phyloP scores from a whole-genome alignment of 1,140 invertebrate species.

The Atta texana region DNA sequence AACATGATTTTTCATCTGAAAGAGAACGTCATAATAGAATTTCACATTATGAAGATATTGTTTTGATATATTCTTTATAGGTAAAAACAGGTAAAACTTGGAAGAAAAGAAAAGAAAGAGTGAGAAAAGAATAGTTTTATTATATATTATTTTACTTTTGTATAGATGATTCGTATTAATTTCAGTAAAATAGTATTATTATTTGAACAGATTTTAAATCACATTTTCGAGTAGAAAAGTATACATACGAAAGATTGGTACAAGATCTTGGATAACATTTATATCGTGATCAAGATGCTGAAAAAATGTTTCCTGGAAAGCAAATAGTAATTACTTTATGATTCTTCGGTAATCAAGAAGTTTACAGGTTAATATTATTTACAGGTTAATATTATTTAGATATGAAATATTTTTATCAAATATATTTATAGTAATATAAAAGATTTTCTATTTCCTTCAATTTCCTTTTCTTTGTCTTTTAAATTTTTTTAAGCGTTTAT shows the following conservation, averaged over 20 bases:
- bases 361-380: slow-evolving; percentile 28
- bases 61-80: background rate
- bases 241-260: slow-evolving; percentile 23
- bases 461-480: background rate
- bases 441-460: background rate
- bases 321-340: slow-evolving; percentile 29
- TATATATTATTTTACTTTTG: background rate
- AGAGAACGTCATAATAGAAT: background rate
- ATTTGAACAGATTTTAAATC: slow-evolving; percentile 33
- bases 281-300: background rate
- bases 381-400: background rate
- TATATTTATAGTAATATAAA: background rate
- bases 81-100: background rate
- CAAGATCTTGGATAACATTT: slow-evolving; percentile 18
- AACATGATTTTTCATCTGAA: too few relatives aligned
- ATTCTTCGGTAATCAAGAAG: slow-evolving; percentile 23
- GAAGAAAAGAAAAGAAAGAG: background rate
- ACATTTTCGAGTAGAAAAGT: slow-evolving; percentile 14
- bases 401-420: background rate
- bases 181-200: background rate
- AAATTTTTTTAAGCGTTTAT: background rate
- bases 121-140: background rate
- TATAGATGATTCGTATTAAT: background rate
- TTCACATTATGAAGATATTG: background rate
- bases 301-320: slow-evolving; percentile 4